Evolutionary conservation across 2,888 invertebrate species (phyloP), one percentile per base, ranked within the genome.

Genomic region (Gari tellinella): DNA sequence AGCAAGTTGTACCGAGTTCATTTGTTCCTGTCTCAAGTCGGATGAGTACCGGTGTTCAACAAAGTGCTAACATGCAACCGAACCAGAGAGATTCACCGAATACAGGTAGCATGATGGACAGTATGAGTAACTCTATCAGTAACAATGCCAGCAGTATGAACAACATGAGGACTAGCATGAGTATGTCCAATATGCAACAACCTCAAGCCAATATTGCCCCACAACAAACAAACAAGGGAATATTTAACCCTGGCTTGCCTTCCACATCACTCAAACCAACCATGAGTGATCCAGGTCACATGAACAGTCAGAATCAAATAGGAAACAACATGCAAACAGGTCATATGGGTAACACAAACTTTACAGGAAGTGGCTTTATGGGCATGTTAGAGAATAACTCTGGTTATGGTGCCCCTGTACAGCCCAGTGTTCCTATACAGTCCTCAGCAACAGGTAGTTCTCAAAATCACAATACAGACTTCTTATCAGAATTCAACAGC

Each of bases 401-500:
- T 31, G 31, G 31, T 31, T 31, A 31, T 10, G 10, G 31, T 31
- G 31, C 31, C 10, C 31, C 31, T 10, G 4, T 31, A 31, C 31
- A 31, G 31, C 10, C 31, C 10, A 31, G 31, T 31, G 31, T 10
- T 31, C 31, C 31, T 10, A 7, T 31, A 31, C 31, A 31, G 31
- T 31, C 31, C 10, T 7, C 5, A 7, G 31, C 31, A 31, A 31
- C 31, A 31, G 31, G 31, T 31, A 31, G 10, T 31, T 31, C 31
- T 31, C 31, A 31, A 31, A 31, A 31, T 10, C 31, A 31, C 5
- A 31, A 31, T 10, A 31, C 31, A 31, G 64, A 64, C 38, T 31
- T 46, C 1, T 48, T 46, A 23, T 46, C 64, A 10, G 64, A 64
- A 19, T 64, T 64, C 23, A 53, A 53, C 46, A 55, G 64, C 58